phyloP scores from a whole-genome alignment of 2,888 invertebrate genomes.

The Drosophila parthenogenetica region DNA sequence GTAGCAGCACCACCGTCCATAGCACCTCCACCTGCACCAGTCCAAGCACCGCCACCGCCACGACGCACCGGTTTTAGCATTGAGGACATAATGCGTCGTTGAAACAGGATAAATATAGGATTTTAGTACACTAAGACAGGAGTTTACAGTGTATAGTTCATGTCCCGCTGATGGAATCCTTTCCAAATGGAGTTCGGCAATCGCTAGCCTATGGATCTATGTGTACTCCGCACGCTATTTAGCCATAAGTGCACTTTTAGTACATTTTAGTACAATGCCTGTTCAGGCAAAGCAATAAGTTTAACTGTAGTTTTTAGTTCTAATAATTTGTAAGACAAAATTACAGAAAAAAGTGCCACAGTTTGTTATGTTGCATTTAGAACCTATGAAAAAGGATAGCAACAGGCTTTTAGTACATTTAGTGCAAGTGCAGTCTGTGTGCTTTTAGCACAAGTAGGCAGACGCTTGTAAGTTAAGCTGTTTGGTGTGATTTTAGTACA shows the following conservation, averaged over 20 bases:
- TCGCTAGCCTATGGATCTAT: slow-evolving; percentile 4
- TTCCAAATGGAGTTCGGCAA: neutral
- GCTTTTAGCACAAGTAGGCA: slow-evolving; percentile 38
- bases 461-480: neutral
- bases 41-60: slow-evolving; percentile 83
- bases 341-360: slow-evolving; percentile 40
- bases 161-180: neutral
- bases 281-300: slow-evolving; percentile 63
- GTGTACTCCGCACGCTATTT: slow-evolving; percentile 38
- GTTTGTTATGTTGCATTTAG: slow-evolving; percentile 60
- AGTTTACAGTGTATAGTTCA: slow-evolving; percentile 7
- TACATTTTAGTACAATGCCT: slow-evolving; percentile 78
- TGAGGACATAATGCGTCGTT: slow-evolving; percentile 96
- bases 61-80: slow-evolving; percentile 95
- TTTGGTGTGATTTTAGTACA: slow-evolving; percentile 39
- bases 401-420: slow-evolving; percentile 43
- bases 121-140: slow-evolving; percentile 44
- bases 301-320: slow-evolving; percentile 19
- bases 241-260: slow-evolving; percentile 72
- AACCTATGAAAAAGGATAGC: neutral
- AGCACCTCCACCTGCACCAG: slow-evolving; percentile 72
- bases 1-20: slow-evolving; percentile 72
- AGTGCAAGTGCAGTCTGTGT: slow-evolving; percentile 31
- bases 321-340: slow-evolving; percentile 9
- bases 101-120: slow-evolving; percentile 51